Base-by-base conservation (phyloP, 2,888 invertebrate genomes). In the Eristalis pertinax region DNA sequence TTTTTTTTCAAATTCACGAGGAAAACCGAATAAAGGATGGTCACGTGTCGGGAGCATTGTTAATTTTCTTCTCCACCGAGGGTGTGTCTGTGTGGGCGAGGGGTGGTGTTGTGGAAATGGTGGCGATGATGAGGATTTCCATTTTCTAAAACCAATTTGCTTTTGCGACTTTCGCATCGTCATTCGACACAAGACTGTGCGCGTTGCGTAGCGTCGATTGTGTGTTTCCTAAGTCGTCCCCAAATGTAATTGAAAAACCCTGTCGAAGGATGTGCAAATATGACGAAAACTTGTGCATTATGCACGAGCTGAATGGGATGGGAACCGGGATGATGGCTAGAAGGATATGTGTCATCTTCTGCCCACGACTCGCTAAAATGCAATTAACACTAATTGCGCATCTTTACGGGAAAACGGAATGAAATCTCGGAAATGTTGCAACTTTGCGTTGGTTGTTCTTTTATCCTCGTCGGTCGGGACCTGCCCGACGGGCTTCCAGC, bases 11-110 rank as follows among this genome's bases (percentile, higher is more conserved):
- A 79, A 70, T 78, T 77, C 82, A 86, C 73, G 56, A 63, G 56
- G 73, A 86, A 88, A 74, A 79, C 78, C 67, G 64, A 76, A 70
- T 58, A 80, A 77, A 79, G 73, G 63, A 76, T 38, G 87, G 89
- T 84, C 89, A 89, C 89, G 89, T 89, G 89, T 76, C 89, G 64
- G 67, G 76, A 73, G 72, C 84, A 84, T 84, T 84, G 89, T 88
- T 89, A 84, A 88, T 89, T 84, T 83, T 84, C 78, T 26, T 76
- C 68, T 78, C 74, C 84, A 73, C 72, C 72, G 77, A 72, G 67
- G 81, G 50, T 50, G 50, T 10, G 50, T 19, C 50, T 19, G 50
- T n/a, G n/a, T n/a, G n/a, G n/a, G n/a, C n/a, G n/a, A 15, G 43
- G 5, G 4, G 75, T n/a, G 75, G 24, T 50, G 1, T 10, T n/a